Conservation (phyloP, 2,888 invertebrate species). For the Dryobota labecula region DNA sequence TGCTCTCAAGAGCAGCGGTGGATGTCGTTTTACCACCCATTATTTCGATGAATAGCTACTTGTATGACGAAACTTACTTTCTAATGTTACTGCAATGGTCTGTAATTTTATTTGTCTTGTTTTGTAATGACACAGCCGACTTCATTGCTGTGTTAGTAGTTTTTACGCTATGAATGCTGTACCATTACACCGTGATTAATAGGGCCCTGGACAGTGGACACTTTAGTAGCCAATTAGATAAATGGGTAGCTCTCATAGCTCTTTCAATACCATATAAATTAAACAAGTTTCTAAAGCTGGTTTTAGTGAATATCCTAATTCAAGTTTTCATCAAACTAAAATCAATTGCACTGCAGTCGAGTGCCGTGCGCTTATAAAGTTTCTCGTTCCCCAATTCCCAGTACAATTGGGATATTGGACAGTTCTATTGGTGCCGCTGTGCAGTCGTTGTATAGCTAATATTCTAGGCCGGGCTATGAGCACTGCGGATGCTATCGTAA, state of each 20-base stretch:
- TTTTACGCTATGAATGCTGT: conserved; percentile 54
- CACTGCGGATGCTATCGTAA: conserved; percentile 42
- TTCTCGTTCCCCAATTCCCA: conserved; percentile 49
- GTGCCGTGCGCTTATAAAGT: conserved; percentile 43
- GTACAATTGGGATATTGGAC: conserved; percentile 49
- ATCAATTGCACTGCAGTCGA: conserved; percentile 40
- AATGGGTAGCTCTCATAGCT: conserved; percentile 16
- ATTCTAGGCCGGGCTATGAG: conserved; percentile 26
- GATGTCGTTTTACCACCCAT: conserved; percentile 72
- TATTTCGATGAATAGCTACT: conserved; percentile 82
- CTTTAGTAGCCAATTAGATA: conserved; percentile 40
- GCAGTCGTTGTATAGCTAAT: conserved; percentile 29
- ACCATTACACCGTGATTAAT: conserved; percentile 48
- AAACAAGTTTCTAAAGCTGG: conserved; percentile 36
- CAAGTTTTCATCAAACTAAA: conserved; percentile 53
- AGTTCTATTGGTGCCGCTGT: conserved; percentile 27
- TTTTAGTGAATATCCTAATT: conserved; percentile 40
- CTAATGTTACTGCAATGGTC: conserved; percentile 81
- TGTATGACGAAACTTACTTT: conserved; percentile 84
- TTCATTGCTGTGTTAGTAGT: conserved; percentile 66
- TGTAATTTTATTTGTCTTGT: conserved; percentile 77
- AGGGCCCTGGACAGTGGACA: conserved; percentile 21
- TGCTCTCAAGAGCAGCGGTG: conserved; percentile 73
- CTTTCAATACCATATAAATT: conserved; percentile 30
- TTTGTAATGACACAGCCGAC: conserved; percentile 72